These are phyloP conservation scores for Pollachius pollachius DNA, from an alignment of 2,113 vertebrate genomes.

Conservation along the genomic window DNA sequence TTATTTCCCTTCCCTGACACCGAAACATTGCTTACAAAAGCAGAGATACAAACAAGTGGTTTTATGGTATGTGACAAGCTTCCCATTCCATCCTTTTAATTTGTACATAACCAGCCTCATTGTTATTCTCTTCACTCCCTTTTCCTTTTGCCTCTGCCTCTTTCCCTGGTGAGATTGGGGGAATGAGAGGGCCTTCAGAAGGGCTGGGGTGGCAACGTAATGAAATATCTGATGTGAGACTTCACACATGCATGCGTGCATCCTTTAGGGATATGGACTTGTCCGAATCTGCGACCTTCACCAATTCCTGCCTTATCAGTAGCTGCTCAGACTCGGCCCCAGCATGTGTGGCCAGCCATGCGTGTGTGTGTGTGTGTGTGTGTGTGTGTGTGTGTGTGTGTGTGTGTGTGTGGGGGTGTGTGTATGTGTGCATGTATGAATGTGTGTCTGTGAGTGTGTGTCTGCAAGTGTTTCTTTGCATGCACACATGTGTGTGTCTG, in stretches of 20 bases:
- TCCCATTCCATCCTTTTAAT: too few species aligned
- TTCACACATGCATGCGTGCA: constrained; percentile 44
- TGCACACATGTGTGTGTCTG: too few species aligned
- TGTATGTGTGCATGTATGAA: too few species aligned
- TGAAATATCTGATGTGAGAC: constrained; percentile 58
- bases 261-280: constrained; percentile 68
- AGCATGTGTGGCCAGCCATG: background rate
- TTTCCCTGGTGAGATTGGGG: background rate
- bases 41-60: constrained; percentile 47
- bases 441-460: too few species aligned
- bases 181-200: too few species aligned
- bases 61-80: too few species aligned
- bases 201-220: background rate
- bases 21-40: constrained; percentile 50
- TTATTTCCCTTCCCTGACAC: constrained; percentile 3
- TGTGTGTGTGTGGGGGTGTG: too few species aligned
- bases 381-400: too few species aligned
- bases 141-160: background rate
- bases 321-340: constrained; percentile 42
- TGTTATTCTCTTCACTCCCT: background rate
- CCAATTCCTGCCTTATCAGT: constrained; percentile 51
- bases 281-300: constrained; percentile 50
- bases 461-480: too few species aligned
- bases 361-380: too few species aligned
- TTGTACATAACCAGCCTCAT: constrained; percentile 3